Conservation (phyloP, 2,888 invertebrate species). For the Drosophila mulleri region DNA sequence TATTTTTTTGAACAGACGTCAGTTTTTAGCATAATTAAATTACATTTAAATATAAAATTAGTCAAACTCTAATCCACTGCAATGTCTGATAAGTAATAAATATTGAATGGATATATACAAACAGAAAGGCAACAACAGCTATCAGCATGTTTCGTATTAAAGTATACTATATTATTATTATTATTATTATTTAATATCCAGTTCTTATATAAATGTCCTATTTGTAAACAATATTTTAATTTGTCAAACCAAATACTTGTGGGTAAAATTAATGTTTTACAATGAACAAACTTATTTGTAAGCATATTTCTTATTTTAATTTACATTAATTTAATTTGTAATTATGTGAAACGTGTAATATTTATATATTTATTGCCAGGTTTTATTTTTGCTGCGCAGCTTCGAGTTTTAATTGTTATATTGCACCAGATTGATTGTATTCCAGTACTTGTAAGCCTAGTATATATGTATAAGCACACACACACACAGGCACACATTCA, state of each 20-base stretch:
- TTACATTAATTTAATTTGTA: not conserved
- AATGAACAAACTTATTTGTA: not conserved
- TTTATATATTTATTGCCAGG: not conserved
- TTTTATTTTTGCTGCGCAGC: constrained; percentile 5
- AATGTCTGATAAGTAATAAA: not conserved
- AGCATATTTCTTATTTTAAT: not conserved
- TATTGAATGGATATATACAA: too few species aligned
- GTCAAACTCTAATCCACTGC: not conserved
- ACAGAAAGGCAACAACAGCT: not conserved
- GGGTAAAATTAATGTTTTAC: not conserved
- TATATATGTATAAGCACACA: constrained; percentile 4
- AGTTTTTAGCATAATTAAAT: too few species aligned
- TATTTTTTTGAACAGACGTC: too few species aligned
- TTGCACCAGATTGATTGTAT: constrained; percentile 6
- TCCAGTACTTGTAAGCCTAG: constrained; percentile 19
- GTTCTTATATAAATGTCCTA: constrained; percentile 16
- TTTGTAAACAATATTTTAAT: not conserved
- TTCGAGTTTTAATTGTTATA: not conserved
- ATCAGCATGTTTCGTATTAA: not conserved
- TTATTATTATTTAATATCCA: constrained; percentile 15
- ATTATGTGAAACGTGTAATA: not conserved
- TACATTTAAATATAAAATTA: too few species aligned
- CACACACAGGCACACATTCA: not conserved
- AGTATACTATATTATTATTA: not conserved
- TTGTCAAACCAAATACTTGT: not conserved